Base-by-base conservation (phyloP, 2,888 invertebrate genomes). In the Tineola bisselliella region DNA sequence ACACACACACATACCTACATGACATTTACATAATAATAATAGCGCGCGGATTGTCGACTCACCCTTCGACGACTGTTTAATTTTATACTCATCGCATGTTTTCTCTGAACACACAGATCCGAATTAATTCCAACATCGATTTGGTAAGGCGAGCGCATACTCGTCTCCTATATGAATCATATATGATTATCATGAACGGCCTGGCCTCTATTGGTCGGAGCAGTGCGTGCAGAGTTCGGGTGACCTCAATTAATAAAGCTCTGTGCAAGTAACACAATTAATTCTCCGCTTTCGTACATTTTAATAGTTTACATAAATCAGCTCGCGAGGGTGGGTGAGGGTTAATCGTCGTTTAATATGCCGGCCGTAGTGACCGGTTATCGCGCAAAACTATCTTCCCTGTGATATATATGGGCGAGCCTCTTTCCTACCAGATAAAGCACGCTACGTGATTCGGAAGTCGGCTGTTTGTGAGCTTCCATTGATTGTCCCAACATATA, bases 221-320 rank as follows among this genome's bases (percentile, higher is more conserved):
- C n/a, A n/a, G n/a, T n/a, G n/a, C n/a, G n/a, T n/a, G n/a, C n/a
- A n/a, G n/a, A n/a, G n/a, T n/a, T n/a, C n/a, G n/a, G 52, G 52
- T n/a, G 52, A 52, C 77, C 83, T 84, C 84, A 83, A 86, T 86
- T 86, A 86, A 86, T 86, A 84, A 84, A 82, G 81, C 82, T 17
- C 43, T 2, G 77, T 81, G 77, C 75, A 82, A 84, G 84, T 84
- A 79, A 82, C 76, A 81, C 84, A 81, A 87, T 87, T 87, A 87
- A 87, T 87, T 86, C 78, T 81, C 77, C 76, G 84, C 86, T 83
- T 86, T 84, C 84, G 79, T 72, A 84, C 82, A 84, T 84, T 87
- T 87, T 87, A 87, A 87, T 87, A 86, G 86, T 86, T 84, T 76
- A 70, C 84, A 86, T 86, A 86, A 86, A 86, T 86, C 86, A 86